Percentiles rank a stretch among this genome's conserved stretches.
phyloP scores from a whole-genome alignment of 1,140 invertebrate genomes.

The Drosophila willistoni region DNA sequence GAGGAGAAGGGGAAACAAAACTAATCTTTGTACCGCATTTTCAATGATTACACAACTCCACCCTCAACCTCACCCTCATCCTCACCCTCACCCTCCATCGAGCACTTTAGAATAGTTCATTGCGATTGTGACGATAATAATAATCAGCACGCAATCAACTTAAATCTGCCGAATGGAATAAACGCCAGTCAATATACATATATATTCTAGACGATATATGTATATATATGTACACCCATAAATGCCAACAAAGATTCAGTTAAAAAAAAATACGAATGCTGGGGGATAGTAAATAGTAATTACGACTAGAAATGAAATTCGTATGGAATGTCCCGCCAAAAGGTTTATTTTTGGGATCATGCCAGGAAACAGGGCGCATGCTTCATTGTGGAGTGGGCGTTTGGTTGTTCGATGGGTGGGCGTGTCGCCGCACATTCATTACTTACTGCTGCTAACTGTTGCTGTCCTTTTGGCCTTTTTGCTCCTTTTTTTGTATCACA shows the following conservation, averaged over 20 bases:
- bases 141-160: conserved; percentile 7
- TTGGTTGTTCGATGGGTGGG: too few species aligned
- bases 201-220: neutral
- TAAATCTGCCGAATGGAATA: neutral
- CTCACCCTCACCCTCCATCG: neutral
- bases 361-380: neutral
- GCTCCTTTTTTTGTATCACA: neutral
- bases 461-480: neutral
- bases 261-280: neutral
- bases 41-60: neutral
- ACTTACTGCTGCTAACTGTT: neutral
- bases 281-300: neutral
- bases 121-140: conserved; percentile 1
- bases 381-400: too few species aligned
- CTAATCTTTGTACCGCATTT: neutral
- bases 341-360: neutral
- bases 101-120: neutral
- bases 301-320: conserved; percentile 1
- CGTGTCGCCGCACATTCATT: neutral
- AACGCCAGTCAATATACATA: neutral
- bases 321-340: neutral
- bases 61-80: neutral
- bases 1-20: too few species aligned
- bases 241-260: neutral
- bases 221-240: neutral